Percentiles rank a stretch among this genome's conserved stretches.
phyloP scores from a whole-genome alignment of 2,888 invertebrate species.

The Polyploca ridens region DNA sequence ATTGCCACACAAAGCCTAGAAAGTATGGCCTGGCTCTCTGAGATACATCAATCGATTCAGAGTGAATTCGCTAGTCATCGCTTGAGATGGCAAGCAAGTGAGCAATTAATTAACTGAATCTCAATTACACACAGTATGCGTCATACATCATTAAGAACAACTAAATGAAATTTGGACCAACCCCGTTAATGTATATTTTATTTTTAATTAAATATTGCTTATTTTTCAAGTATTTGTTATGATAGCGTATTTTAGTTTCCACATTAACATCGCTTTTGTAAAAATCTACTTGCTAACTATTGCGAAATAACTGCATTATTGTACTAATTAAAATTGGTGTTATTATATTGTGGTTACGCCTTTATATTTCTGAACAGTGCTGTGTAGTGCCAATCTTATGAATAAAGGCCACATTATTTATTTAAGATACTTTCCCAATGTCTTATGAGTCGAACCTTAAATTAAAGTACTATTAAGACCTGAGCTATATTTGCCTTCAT shows the following conservation, averaged over 20 bases:
- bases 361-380: slow-evolving; percentile 2
- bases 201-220: slow-evolving; percentile 2
- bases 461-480: neutral
- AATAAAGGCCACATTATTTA: neutral
- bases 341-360: slow-evolving; percentile 1
- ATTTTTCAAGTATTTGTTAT: neutral
- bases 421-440: neutral
- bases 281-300: neutral
- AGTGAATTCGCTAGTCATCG: too few relatives aligned
- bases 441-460: neutral
- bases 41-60: too few relatives aligned
- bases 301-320: neutral
- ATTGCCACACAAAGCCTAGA: too few relatives aligned
- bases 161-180: too few relatives aligned
- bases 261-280: neutral
- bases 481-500: neutral
- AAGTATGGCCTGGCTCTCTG: too few relatives aligned
- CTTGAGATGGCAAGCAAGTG: too few relatives aligned
- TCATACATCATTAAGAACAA: too few relatives aligned
- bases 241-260: neutral
- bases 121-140: too few relatives aligned
- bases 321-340: slow-evolving; percentile 4
- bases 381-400: neutral
- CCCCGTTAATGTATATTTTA: too few relatives aligned
- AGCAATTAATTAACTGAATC: too few relatives aligned